phyloP scores from a whole-genome alignment of 1,140 invertebrate species.

The Tetramorium simillimum region DNA sequence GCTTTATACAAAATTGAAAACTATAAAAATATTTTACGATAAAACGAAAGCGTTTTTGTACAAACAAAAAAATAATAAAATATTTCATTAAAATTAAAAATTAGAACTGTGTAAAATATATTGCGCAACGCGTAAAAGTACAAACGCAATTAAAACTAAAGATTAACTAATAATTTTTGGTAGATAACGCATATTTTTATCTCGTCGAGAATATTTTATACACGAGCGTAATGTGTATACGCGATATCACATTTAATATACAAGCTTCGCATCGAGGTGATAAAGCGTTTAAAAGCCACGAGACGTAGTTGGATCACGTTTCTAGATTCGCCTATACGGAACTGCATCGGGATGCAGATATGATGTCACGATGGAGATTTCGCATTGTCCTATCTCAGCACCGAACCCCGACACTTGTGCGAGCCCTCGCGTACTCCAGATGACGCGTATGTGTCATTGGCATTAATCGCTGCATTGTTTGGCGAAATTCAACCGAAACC shows the following conservation, averaged over 20 bases:
- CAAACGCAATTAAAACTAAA: neutral
- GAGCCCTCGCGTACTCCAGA: conserved; percentile 58
- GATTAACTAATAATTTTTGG: neutral
- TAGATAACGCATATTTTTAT: neutral
- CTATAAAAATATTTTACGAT: neutral
- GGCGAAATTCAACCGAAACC: conserved; percentile 65
- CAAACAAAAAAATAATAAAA: neutral
- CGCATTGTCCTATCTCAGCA: conserved; percentile 59
- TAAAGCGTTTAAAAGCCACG: conserved; percentile 32
- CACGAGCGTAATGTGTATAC: neutral
- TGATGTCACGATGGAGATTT: conserved; percentile 65
- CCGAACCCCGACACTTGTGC: conserved; percentile 45
- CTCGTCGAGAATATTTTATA: neutral
- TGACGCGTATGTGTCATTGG: conserved; percentile 72
- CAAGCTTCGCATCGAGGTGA: neutral
- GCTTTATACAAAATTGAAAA: neutral
- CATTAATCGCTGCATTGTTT: conserved; percentile 74
- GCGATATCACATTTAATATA: neutral
- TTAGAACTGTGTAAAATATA: neutral
- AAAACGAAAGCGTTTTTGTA: neutral
- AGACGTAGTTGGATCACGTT: neutral
- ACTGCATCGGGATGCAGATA: neutral
- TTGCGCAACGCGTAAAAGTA: neutral
- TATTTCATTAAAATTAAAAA: neutral
- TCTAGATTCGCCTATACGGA: neutral